Evolutionary conservation across 2,797 vertebrate genomes (phyloP).

Genomic region (Myotis pilosus): DNA sequence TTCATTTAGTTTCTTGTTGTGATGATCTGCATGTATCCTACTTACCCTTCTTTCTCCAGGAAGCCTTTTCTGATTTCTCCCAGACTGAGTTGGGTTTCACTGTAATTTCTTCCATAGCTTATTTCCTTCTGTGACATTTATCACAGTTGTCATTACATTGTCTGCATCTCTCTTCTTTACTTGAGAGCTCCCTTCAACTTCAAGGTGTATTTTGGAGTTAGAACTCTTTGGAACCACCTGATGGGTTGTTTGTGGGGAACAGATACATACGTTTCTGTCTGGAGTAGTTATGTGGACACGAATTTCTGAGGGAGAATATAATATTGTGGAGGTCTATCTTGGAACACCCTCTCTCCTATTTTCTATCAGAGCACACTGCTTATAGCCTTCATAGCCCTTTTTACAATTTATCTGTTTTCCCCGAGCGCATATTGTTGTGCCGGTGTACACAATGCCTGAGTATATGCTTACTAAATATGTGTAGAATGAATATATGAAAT

Average conservation of each 20-base stretch:
- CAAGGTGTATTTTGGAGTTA: not conserved
- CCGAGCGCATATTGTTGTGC: not conserved
- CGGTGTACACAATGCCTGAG: not conserved
- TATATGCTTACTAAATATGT: not conserved
- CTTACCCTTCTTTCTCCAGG: not conserved
- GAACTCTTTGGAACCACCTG: not conserved
- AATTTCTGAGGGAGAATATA: not conserved
- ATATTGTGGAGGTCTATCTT: not conserved
- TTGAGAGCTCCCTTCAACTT: not conserved
- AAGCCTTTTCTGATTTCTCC: conserved; percentile 37
- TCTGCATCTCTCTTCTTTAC: not conserved
- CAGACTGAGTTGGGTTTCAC: not conserved
- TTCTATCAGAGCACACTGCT: not conserved
- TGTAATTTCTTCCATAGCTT: not conserved
- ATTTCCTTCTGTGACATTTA: conserved; percentile 3
- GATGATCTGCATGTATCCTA: not conserved
- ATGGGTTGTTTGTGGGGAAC: not conserved
- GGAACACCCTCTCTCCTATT: not conserved
- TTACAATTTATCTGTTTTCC: not conserved
- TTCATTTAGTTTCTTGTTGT: not conserved
- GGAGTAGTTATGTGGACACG: not conserved
- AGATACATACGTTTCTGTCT: not conserved
- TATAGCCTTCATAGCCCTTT: not conserved
- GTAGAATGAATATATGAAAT: conserved; percentile 28
- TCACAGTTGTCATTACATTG: not conserved